A percentile compares a stretch with the other conserved stretches of the same genome.
Evolutionary conservation across 2,888 invertebrate genomes (phyloP).

Genomic region (Dolomedes plantarius): DNA sequence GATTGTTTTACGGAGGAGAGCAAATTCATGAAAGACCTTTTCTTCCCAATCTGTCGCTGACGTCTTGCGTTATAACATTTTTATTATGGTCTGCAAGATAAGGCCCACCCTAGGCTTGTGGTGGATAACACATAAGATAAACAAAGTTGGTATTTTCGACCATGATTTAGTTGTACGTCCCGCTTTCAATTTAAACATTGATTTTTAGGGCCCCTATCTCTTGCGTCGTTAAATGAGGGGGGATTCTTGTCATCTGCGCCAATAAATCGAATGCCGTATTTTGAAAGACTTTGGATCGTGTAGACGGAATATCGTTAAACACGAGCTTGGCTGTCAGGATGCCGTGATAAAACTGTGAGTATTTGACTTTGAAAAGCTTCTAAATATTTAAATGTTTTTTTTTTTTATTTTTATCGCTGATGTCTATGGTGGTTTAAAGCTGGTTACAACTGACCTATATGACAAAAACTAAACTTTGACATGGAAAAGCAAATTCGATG

Average conservation of each 20-base stretch:
- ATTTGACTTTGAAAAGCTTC: background rate
- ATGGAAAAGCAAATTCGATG: too few species aligned
- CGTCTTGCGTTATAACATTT: background rate
- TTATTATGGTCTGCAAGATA: conserved; percentile 47
- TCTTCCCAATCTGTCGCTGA: background rate
- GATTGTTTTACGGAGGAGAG: background rate
- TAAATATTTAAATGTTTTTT: conserved; percentile 6
- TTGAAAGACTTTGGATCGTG: background rate
- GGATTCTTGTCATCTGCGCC: background rate
- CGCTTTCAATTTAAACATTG: background rate
- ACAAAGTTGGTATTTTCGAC: conserved; percentile 23
- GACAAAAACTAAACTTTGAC: too few species aligned
- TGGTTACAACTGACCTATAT: too few species aligned
- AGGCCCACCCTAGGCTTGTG: conserved; percentile 13
- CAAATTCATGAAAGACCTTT: background rate
- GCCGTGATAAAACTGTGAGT: background rate
- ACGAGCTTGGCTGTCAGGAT: background rate
- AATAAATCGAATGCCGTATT: background rate
- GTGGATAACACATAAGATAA: conserved; percentile 54
- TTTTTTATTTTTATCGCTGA: background rate
- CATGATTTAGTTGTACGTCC: background rate
- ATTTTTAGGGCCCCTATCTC: background rate
- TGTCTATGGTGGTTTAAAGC: too few species aligned
- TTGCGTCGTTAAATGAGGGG: background rate
- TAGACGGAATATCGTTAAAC: background rate